Evolutionary conservation across 2,888 invertebrate genomes (phyloP).

Genomic region (Zele albiditarsus): DNA sequence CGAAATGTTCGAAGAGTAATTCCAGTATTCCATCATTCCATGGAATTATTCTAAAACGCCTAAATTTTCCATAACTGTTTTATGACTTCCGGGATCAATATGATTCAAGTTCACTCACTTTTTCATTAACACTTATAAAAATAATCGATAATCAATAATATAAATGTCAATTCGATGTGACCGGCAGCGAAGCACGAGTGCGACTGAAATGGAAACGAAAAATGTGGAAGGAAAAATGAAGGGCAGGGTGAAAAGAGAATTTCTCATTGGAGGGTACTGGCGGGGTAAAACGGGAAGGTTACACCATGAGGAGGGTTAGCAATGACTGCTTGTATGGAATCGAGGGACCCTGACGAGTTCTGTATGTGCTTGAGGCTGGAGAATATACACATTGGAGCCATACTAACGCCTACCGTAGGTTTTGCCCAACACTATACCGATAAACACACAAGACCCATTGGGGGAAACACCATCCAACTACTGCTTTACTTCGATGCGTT

Average conservation of each 20-base stretch:
- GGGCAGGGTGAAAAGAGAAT: slow-evolving; percentile 45
- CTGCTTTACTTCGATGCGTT: slow-evolving; percentile 25
- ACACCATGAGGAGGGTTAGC: slow-evolving; percentile 55
- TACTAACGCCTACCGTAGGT: slow-evolving; percentile 11
- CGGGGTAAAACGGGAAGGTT: slow-evolving; percentile 29
- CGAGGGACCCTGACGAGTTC: slow-evolving; percentile 37
- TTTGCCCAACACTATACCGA: slow-evolving; percentile 8
- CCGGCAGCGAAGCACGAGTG: slow-evolving; percentile 52
- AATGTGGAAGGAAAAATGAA: slow-evolving; percentile 61
- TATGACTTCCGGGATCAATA: too few relatives aligned
- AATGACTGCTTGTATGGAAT: slow-evolving; percentile 50
- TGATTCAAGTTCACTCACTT: not conserved
- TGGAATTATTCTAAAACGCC: not conserved
- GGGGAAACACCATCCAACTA: slow-evolving; percentile 20
- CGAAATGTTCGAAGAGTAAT: not conserved
- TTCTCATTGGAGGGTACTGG: slow-evolving; percentile 46
- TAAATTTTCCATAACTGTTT: not conserved
- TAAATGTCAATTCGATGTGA: slow-evolving; percentile 38
- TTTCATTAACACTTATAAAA: not conserved
- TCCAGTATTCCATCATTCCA: not conserved
- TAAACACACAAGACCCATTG: slow-evolving; percentile 20
- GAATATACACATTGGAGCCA: slow-evolving; percentile 32
- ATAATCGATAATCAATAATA: not conserved
- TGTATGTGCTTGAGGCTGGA: slow-evolving; percentile 35
- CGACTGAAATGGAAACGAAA: slow-evolving; percentile 65